Evolutionary conservation across 2,888 invertebrate species (phyloP), one percentile per base, ranked within the genome.

Genomic region (Chrysolina oricalcia): DNA sequence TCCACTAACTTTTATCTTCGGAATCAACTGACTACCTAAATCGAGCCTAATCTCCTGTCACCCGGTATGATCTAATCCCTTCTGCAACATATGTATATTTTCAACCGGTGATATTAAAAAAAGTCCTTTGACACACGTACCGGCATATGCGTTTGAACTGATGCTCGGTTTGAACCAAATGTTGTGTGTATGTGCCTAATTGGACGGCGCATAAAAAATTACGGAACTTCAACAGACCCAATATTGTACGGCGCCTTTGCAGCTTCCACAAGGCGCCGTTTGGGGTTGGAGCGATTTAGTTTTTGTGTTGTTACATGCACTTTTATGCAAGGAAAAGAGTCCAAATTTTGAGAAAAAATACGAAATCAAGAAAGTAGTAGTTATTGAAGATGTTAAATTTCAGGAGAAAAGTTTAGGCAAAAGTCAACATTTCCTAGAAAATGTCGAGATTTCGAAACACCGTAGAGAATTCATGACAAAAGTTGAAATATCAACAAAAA

Each of bases 111-210:
- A 35, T 35, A 59, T 59, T 27, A 35, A 59, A 46, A 59, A 59
- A 72, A 67, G 50, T 41, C 17, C 17, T 46, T 13, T 40, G 66
- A 64, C 64, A 50, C 53, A 56, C 66, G 46, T 56, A 48, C 63
- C 66, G 64, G 73, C 64, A n/a, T 27, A 23, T 73, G 41, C 76
- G 80, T 81, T 82, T 82, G 80, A 79, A 65, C 70, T 64, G 78
- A 81, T 79, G 83, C 82, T 80, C 80, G 79, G 81, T 82, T 82
- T 80, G 75, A 78, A 71, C 77, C 80, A 81, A 83, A 83, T 83
- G 81, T 83, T 74, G 75, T 79, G 80, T 80, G 78, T 77, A 80
- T 53, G 69, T 67, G 73, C 9, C 59, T 73, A 73, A 73, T 73
- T 73, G 73, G 73, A 69, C 56, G 50, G 27, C 11, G 41, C 53